A percentile compares a stretch with the other conserved stretches of the same genome.
These are phyloP conservation scores for Oxyscelio sp. DNA, from an alignment of 2,888 invertebrate species.

Conservation along the genomic window DNA sequence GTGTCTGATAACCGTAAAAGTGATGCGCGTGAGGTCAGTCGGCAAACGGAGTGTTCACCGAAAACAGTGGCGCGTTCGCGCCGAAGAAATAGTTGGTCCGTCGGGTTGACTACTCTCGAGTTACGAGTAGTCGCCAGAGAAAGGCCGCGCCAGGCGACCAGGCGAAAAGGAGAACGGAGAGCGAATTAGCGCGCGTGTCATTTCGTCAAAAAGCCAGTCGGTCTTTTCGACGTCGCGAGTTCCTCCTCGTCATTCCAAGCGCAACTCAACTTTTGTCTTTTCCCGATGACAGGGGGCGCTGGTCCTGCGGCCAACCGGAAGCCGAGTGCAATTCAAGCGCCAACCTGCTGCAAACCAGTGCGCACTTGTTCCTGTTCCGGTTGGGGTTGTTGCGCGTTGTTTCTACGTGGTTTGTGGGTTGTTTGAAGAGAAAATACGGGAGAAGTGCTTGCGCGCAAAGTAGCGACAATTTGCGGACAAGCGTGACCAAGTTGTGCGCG, in stretches of 20 bases:
- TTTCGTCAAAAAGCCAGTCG: slow-evolving; percentile 42
- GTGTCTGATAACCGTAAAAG: slow-evolving; percentile 8
- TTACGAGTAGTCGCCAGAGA: slow-evolving; percentile 70
- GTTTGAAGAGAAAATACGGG: no score
- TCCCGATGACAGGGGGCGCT: slow-evolving; percentile 39
- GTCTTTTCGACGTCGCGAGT: slow-evolving; percentile 1
- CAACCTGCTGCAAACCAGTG: neutral
- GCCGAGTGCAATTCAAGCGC: no score
- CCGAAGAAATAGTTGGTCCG: slow-evolving; percentile 69
- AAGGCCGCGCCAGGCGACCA: slow-evolving; percentile 70
- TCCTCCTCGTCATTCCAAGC: no score
- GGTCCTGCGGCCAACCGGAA: no score
- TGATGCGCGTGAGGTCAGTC: slow-evolving; percentile 34
- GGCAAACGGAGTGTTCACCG: slow-evolving; percentile 53
- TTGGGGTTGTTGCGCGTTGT: neutral
- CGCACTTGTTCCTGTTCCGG: neutral
- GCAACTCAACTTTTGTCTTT: slow-evolving; percentile 30
- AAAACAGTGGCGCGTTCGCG: slow-evolving; percentile 69
- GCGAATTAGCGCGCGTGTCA: slow-evolving; percentile 68
- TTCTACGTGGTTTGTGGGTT: no score
- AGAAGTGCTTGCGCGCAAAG: neutral
- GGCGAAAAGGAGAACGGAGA: slow-evolving; percentile 74
- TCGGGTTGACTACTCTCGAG: slow-evolving; percentile 63
- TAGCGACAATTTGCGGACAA: slow-evolving; percentile 21
- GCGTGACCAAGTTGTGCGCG: slow-evolving; percentile 48